phyloP scores from a whole-genome alignment of 2,113 vertebrate species.

The Coreoperca whiteheadi region DNA sequence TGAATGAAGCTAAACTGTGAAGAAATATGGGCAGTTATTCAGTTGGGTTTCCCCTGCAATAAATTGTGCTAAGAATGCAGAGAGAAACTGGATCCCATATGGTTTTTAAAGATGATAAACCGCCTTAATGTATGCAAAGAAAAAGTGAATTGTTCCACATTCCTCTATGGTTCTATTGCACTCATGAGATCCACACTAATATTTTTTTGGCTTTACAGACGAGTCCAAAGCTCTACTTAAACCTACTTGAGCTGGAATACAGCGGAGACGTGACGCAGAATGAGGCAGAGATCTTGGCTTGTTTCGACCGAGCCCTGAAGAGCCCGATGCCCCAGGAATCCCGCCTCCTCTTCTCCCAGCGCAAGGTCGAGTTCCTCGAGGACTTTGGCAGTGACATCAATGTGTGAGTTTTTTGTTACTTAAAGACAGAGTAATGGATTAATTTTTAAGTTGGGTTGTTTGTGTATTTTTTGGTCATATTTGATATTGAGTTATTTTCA shows the following conservation, averaged over 20 bases:
- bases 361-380: constrained; percentile 98
- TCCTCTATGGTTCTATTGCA: not conserved
- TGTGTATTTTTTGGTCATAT: not conserved
- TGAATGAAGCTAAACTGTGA: not conserved
- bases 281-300: constrained; percentile 91
- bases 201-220: constrained; percentile 79
- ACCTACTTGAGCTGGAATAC: constrained; percentile 97
- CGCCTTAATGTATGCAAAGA: not conserved
- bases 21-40: not conserved
- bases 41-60: not conserved
- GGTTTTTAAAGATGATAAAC: not conserved
- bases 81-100: not conserved
- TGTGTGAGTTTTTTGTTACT: constrained; percentile 83
- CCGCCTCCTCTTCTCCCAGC: constrained; percentile 93
- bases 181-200: not conserved
- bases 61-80: not conserved
- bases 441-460: no score
- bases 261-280: constrained; percentile 93
- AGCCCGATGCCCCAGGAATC: constrained; percentile 91
- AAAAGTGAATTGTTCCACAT: not conserved
- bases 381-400: constrained; percentile 98
- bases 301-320: constrained; percentile 92
- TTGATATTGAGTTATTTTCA: not conserved
- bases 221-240: constrained; percentile 94
- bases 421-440: not conserved